phyloP scores from a whole-genome alignment of 2,797 vertebrate genomes.

The Chrosomus eos region DNA sequence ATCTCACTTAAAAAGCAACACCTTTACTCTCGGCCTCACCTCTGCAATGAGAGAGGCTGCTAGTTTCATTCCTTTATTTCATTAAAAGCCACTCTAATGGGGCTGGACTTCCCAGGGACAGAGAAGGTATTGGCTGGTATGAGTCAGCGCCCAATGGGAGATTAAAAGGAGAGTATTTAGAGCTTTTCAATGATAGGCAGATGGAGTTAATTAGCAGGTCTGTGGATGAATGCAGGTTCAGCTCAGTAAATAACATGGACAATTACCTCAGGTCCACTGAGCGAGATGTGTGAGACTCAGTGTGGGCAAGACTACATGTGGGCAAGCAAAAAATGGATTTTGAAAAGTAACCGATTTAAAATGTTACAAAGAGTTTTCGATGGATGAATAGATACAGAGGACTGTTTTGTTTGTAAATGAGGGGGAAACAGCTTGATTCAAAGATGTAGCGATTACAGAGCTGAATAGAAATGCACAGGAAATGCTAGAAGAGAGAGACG shows the following conservation, averaged over 20 bases:
- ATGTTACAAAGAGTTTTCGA: slow-evolving; percentile 53
- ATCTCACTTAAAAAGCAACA: slow-evolving; percentile 56
- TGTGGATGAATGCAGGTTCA: slow-evolving; percentile 63
- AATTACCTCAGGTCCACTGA: slow-evolving; percentile 50
- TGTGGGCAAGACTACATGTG: slow-evolving; percentile 16
- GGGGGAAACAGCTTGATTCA: slow-evolving; percentile 50
- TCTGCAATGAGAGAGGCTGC: slow-evolving; percentile 3
- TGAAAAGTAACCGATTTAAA: slow-evolving; percentile 14
- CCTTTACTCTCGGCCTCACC: slow-evolving; percentile 25
- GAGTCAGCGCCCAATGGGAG: slow-evolving; percentile 42
- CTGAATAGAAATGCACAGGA: slow-evolving; percentile 18
- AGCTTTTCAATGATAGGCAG: slow-evolving; percentile 63
- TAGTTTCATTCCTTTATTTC: slow-evolving; percentile 32
- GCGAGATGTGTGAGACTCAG: not conserved
- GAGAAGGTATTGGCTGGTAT: slow-evolving; percentile 51
- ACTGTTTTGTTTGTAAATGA: not conserved
- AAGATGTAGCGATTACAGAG: slow-evolving; percentile 38
- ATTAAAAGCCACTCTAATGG: slow-evolving; percentile 41
- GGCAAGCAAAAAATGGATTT: slow-evolving; percentile 23
- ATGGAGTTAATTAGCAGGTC: slow-evolving; percentile 64
- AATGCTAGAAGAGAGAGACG: not conserved
- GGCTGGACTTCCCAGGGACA: slow-evolving; percentile 8
- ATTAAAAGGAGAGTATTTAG: slow-evolving; percentile 57
- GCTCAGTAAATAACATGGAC: slow-evolving; percentile 58
- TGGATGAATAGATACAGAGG: slow-evolving; percentile 48